phyloP scores from a whole-genome alignment of 2,113 vertebrate species.

The Theropithecus gelada region DNA sequence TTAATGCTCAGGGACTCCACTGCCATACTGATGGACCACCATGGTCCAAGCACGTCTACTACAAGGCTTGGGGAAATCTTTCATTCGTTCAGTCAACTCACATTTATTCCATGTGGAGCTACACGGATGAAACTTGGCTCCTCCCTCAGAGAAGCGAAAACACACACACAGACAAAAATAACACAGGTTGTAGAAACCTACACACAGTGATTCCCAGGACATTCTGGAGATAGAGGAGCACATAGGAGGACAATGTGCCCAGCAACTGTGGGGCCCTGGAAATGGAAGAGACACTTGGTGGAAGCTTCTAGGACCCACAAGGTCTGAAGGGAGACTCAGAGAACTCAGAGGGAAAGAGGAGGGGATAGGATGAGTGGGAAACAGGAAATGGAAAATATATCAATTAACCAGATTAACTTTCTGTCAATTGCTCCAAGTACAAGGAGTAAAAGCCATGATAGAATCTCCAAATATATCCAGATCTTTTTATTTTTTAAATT shows the following conservation, averaged over 20 bases:
- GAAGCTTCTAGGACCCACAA: not conserved
- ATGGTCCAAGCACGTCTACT: not conserved
- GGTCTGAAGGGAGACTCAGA: not conserved
- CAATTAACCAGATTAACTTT: not conserved
- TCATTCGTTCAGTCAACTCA: not conserved
- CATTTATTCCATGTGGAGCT: not conserved
- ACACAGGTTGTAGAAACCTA: not conserved
- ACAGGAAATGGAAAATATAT: not conserved
- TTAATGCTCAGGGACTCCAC: no score
- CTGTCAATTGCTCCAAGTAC: not conserved
- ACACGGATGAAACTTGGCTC: not conserved
- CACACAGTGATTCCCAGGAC: not conserved
- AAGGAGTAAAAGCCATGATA: not conserved
- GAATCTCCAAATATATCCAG: not conserved
- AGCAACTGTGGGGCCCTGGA: not conserved
- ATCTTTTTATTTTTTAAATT: not conserved
- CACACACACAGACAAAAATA: not conserved
- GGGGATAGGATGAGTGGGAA: accelerated
- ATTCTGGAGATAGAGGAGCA: not conserved
- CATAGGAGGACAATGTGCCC: not conserved
- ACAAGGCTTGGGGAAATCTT: not conserved
- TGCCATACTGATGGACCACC: not conserved
- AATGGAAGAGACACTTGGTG: not conserved
- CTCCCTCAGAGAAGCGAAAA: not conserved
- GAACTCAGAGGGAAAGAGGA: not conserved